Conservation (phyloP, 2,888 invertebrate genomes). For the Hypena proboscidalis region DNA sequence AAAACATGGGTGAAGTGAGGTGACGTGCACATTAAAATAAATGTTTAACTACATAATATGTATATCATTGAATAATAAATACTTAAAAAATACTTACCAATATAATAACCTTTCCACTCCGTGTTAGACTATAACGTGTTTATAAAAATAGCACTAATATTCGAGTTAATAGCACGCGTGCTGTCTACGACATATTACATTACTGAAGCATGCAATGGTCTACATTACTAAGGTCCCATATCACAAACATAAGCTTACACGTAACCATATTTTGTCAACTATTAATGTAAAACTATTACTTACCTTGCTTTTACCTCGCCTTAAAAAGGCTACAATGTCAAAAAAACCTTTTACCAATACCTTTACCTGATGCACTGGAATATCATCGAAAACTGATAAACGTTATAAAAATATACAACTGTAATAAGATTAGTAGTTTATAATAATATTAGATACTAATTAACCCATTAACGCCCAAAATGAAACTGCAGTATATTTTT, state of each 20-base stretch:
- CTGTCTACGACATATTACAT: conserved; percentile 46
- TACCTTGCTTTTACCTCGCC: conserved; percentile 77
- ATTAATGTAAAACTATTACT: conserved; percentile 60
- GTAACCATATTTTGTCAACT: conserved; percentile 47
- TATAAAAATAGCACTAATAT: conserved; percentile 59
- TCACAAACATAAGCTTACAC: conserved; percentile 66
- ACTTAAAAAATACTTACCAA: conserved; percentile 71
- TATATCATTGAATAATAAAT: conserved; percentile 53
- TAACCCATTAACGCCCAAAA: no score
- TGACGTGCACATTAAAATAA: conserved; percentile 60
- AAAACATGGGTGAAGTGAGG: conserved; percentile 55
- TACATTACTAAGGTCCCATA: conserved; percentile 63
- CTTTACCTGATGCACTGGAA: conserved; percentile 80
- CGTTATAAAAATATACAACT: conserved; percentile 68
- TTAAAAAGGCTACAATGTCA: conserved; percentile 70
- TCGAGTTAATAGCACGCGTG: conserved; percentile 48
- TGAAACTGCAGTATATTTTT: no score
- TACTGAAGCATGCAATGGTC: conserved; percentile 68
- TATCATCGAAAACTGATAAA: conserved; percentile 65
- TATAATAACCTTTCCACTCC: conserved; percentile 58
- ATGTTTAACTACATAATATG: conserved; percentile 46
- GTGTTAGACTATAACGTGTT: conserved; percentile 58
- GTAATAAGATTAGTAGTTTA: conserved; percentile 80
- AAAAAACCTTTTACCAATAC: conserved; percentile 72
- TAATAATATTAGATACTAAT: conserved; percentile 81